Conservation (phyloP, 2,888 invertebrate species). For the Rhagophthalmus giganteus region DNA sequence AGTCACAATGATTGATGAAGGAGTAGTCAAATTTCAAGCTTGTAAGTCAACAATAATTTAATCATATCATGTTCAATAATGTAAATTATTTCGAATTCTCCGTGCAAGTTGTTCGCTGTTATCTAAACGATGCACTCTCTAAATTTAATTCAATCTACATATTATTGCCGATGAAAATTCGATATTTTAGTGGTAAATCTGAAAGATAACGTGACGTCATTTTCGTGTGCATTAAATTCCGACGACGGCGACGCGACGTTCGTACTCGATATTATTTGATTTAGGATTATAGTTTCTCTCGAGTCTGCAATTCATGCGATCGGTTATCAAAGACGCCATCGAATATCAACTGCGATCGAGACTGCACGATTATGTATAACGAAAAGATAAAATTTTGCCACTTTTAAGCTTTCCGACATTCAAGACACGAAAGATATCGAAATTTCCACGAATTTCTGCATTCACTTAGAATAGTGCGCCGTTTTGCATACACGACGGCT, state of each 20-base stretch:
- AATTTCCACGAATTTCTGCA: background rate
- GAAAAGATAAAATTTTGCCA: no score
- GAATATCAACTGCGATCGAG: background rate
- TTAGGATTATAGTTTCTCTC: background rate
- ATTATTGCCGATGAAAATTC: no score
- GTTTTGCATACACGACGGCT: no score
- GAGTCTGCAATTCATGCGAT: no score
- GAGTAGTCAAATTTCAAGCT: background rate
- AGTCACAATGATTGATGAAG: background rate
- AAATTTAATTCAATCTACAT: no score
- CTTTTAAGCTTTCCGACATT: no score
- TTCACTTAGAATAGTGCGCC: no score
- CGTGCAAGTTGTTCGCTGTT: no score
- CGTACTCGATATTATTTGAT: background rate
- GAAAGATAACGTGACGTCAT: background rate
- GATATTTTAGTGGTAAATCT: no score
- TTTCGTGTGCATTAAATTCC: background rate
- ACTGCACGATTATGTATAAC: background rate
- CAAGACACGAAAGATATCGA: background rate
- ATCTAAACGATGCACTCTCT: no score
- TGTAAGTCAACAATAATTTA: background rate
- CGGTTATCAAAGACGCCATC: background rate
- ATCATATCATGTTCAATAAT: background rate
- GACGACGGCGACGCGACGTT: no score
- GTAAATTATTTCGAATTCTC: no score